phyloP scores from a whole-genome alignment of 1,140 invertebrate species.

The Lutraria rhynchaena region DNA sequence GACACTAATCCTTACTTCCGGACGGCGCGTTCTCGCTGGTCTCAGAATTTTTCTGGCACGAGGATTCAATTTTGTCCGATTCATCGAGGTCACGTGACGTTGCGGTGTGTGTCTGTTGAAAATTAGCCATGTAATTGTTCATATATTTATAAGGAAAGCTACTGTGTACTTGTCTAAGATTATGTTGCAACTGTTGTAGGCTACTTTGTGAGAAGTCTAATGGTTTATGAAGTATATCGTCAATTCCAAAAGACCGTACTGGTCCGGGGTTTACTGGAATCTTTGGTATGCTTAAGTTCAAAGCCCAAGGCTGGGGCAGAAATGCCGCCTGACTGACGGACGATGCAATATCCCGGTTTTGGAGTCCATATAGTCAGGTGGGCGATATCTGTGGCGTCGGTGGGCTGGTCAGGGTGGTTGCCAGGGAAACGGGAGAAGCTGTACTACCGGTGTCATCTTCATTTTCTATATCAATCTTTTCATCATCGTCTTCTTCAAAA shows the following conservation, averaged over 20 bases:
- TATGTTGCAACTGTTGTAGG: constrained; percentile 51
- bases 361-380: constrained; percentile 60
- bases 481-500: constrained; percentile 53
- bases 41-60: constrained; percentile 48
- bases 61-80: constrained; percentile 42
- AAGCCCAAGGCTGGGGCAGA: constrained; percentile 53
- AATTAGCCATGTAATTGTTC: constrained; percentile 58
- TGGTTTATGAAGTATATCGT: constrained; percentile 56
- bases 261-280: constrained; percentile 14
- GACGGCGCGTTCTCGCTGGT: constrained; percentile 10
- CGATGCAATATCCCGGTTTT: constrained; percentile 46
- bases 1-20: constrained; percentile 59
- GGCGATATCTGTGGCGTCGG: constrained; percentile 56
- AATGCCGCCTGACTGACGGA: constrained; percentile 20
- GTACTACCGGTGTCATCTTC: constrained; percentile 46
- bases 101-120: constrained; percentile 41
- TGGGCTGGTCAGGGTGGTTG: constrained; percentile 1
- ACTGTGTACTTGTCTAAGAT: constrained; percentile 48
- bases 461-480: constrained; percentile 58
- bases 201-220: constrained; percentile 50
- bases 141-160: constrained; percentile 51
- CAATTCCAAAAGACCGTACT: constrained; percentile 50
- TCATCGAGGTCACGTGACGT: constrained; percentile 44
- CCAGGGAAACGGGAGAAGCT: constrained; percentile 19
- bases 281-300: constrained; percentile 49